Percentiles rank a stretch among this genome's conserved stretches.
Conservation (phyloP, 1,140 invertebrate species). For the Drosophila bocki region DNA sequence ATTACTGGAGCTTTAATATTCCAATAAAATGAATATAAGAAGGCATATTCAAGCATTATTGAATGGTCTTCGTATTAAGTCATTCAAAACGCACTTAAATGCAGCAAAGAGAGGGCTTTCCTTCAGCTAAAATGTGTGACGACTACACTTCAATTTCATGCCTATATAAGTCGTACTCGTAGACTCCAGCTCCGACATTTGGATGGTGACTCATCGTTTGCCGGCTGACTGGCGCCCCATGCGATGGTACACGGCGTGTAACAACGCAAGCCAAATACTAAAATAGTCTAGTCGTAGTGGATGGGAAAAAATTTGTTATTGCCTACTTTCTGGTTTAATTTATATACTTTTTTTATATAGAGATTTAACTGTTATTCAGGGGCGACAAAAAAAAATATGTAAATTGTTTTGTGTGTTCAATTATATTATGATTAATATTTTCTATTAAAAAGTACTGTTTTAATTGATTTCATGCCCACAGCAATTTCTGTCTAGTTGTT, state of each 20-base stretch:
- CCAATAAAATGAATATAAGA: conserved; percentile 56
- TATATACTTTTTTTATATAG: conserved; percentile 30
- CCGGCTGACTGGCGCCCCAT: conserved; percentile 67
- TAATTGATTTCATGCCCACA: background rate
- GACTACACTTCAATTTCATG: conserved; percentile 59
- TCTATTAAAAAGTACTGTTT: background rate
- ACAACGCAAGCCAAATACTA: conserved; percentile 22
- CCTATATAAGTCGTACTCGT: conserved; percentile 1
- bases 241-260: conserved; percentile 34
- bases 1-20: conserved; percentile 67
- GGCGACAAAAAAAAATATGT: background rate
- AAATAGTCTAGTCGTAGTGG: conserved; percentile 1
- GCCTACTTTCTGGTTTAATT: conserved; percentile 54
- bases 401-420: background rate
- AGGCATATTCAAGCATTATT: conserved; percentile 38
- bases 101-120: conserved; percentile 1
- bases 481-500: background rate
- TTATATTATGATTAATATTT: background rate
- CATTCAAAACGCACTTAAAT: conserved; percentile 30
- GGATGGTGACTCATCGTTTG: conserved; percentile 65
- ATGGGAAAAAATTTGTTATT: conserved; percentile 46
- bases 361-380: background rate
- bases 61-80: conserved; percentile 23
- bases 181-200: conserved; percentile 9
- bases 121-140: conserved; percentile 1